These are phyloP conservation scores for Aplocera efformata DNA, from an alignment of 2,888 invertebrate species.

Conservation along the genomic window DNA sequence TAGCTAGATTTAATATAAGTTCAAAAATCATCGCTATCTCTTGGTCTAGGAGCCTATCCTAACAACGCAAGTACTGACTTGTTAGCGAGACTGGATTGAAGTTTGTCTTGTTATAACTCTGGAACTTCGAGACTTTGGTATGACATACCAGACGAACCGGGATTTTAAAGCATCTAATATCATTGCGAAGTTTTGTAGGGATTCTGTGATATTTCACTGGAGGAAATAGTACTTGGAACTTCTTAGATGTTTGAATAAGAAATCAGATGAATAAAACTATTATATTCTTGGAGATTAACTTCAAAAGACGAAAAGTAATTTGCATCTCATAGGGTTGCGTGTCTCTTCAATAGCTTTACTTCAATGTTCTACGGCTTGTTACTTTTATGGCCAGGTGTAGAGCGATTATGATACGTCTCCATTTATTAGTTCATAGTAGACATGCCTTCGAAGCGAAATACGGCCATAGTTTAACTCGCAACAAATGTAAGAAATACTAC, in stretches of 20 bases:
- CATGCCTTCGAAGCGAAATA: too few relatives aligned
- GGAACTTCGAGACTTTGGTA: constrained; percentile 28
- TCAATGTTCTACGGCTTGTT: too few relatives aligned
- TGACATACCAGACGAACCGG: constrained; percentile 27
- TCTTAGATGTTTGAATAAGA: too few relatives aligned
- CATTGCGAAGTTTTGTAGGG: constrained; percentile 22
- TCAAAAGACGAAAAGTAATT: too few relatives aligned
- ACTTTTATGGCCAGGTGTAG: too few relatives aligned
- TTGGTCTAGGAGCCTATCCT: constrained; percentile 26
- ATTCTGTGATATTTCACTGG: constrained; percentile 14
- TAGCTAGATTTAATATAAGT: background rate
- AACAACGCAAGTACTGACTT: constrained; percentile 46
- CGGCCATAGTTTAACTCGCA: background rate
- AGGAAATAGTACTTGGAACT: constrained; percentile 4
- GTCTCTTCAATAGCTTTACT: too few relatives aligned
- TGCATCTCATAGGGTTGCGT: too few relatives aligned
- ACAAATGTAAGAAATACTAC: constrained; percentile 14
- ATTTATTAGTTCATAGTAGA: too few relatives aligned
- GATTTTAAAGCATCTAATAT: constrained; percentile 24
- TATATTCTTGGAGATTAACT: too few relatives aligned
- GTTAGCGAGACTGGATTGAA: constrained; percentile 53
- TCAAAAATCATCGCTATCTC: constrained; percentile 5
- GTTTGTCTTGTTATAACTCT: constrained; percentile 66
- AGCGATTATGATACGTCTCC: too few relatives aligned
- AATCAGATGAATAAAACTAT: too few relatives aligned